These are phyloP conservation scores for Potamilus streckersoni DNA, from an alignment of 1,140 invertebrate genomes.

Conservation along the genomic window DNA sequence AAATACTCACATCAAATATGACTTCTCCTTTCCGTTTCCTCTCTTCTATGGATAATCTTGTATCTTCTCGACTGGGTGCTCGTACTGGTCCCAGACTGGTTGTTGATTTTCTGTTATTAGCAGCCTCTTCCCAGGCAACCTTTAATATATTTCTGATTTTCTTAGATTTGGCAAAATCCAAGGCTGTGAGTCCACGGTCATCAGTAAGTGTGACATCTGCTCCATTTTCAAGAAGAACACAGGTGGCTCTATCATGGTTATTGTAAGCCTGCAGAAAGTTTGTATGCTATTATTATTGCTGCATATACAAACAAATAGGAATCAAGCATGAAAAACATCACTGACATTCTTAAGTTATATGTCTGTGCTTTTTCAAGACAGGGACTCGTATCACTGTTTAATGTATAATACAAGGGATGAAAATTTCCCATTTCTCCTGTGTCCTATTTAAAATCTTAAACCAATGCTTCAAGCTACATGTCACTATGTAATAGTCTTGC, in stretches of 20 bases:
- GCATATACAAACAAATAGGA: background rate
- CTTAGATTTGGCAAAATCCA: constrained; percentile 62
- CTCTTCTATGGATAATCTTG: constrained; percentile 36
- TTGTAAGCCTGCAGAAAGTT: constrained; percentile 55
- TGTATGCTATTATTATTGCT: background rate
- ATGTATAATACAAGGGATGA: too few relatives aligned
- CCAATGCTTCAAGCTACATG: too few relatives aligned
- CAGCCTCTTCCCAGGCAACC: constrained; percentile 59
- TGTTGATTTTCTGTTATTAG: constrained; percentile 31
- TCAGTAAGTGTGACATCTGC: constrained; percentile 61
- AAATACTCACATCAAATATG: constrained; percentile 56
- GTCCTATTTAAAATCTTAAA: too few relatives aligned
- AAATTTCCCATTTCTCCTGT: too few relatives aligned
- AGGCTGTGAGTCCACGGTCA: constrained; percentile 58
- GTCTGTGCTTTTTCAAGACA: too few relatives aligned
- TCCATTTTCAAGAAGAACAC: constrained; percentile 53
- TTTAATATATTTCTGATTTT: constrained; percentile 60
- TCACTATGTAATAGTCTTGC: too few relatives aligned
- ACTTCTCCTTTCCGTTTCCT: constrained; percentile 53
- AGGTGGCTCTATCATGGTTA: constrained; percentile 58
- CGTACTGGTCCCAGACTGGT: constrained; percentile 49
- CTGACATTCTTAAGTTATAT: too few relatives aligned
- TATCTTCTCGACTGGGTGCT: constrained; percentile 43
- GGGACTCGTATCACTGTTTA: too few relatives aligned
- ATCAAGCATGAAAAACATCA: too few relatives aligned